Conservation (phyloP, 92 coral and sea anemone genomes). For the Porites rus region DNA sequence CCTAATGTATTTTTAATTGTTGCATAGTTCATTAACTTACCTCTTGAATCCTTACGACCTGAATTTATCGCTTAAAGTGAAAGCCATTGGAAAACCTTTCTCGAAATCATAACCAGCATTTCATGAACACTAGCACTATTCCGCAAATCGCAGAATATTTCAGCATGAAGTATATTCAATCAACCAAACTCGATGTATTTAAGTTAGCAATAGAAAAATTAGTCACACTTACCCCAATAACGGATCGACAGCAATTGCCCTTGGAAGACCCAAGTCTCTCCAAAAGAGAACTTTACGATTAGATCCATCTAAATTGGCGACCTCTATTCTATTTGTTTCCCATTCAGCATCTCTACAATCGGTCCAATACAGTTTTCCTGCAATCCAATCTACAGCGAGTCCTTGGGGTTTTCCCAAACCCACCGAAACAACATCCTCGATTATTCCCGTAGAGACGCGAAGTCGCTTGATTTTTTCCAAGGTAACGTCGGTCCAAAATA, state of each 20-base stretch:
- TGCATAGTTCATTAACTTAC: slow-evolving; percentile 50
- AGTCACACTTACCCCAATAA: slow-evolving; percentile 78
- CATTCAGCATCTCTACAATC: slow-evolving; percentile 68
- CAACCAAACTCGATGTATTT: neutral
- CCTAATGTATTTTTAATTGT: slow-evolving; percentile 75
- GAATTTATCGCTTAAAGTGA: slow-evolving; percentile 3
- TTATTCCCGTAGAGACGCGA: slow-evolving; percentile 53
- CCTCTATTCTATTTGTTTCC: slow-evolving; percentile 85
- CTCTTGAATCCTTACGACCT: slow-evolving; percentile 9
- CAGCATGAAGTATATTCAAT: neutral
- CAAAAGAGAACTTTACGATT: slow-evolving; percentile 86
- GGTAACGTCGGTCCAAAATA: slow-evolving; percentile 96
- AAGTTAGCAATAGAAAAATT: neutral
- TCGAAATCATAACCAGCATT: neutral
- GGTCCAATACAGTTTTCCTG: slow-evolving; percentile 91
- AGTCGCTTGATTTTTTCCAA: slow-evolving; percentile 88
- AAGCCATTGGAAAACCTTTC: neutral
- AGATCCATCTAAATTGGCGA: slow-evolving; percentile 88
- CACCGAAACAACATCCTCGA: slow-evolving; percentile 72
- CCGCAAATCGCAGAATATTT: slow-evolving; percentile 12
- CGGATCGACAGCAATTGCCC: slow-evolving; percentile 93
- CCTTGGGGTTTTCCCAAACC: slow-evolving; percentile 92
- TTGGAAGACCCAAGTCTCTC: slow-evolving; percentile 86
- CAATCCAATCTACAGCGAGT: slow-evolving; percentile 94
- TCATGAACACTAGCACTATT: neutral